Base-by-base conservation (phyloP, 2,888 invertebrate species). In the Heteropelma amictum region DNA sequence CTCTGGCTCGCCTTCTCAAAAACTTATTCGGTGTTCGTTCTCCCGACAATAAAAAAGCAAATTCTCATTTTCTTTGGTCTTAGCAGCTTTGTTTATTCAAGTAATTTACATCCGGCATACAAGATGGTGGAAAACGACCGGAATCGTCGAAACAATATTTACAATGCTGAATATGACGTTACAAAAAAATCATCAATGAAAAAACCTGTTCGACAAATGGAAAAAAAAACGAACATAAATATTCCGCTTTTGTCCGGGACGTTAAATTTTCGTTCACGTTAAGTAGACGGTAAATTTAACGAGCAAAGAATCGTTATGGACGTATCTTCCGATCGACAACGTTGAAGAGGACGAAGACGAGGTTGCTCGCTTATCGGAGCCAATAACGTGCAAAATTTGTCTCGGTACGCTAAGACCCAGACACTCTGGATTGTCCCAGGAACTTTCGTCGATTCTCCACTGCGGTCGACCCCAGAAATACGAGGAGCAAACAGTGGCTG, bases 391-490 rank as follows among this genome's bases (percentile, higher is more conserved):
- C 51, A 90, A 78, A 53, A 86, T 77, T 49, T 84, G 81, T 42
- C 87, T 85, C 1, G 89, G 83, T 61, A 90, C 81, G 30, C 89
- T 89, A 0, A 90, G 80, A 1, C 89, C 89, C 5, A 90, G 87
- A 53, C 89, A 89, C 72, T 88, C 89, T 47, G 85, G 87, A 83
- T 89, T 90, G 71, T 90, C 90, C 7, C 82, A 30, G 3, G 23
- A 19, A 47, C 76, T 53, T 35, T 67, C 79, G 42, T 47, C 81
- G 30, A 80, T 76, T 51, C 80, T 17, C 19, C 28, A 47, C 1
- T 80, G 12, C 0, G 90, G 90, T 61, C 87, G 86, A 54, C 84
- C 83, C 90, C 90, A 90, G 77, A 89, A 88, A 77, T 85, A 83
- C 26, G 84, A 85, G 7, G 88, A 86, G 76, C 90, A 90, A 19